phyloP scores from a whole-genome alignment of 1,140 invertebrate species.

The Drosophila nasuta region DNA sequence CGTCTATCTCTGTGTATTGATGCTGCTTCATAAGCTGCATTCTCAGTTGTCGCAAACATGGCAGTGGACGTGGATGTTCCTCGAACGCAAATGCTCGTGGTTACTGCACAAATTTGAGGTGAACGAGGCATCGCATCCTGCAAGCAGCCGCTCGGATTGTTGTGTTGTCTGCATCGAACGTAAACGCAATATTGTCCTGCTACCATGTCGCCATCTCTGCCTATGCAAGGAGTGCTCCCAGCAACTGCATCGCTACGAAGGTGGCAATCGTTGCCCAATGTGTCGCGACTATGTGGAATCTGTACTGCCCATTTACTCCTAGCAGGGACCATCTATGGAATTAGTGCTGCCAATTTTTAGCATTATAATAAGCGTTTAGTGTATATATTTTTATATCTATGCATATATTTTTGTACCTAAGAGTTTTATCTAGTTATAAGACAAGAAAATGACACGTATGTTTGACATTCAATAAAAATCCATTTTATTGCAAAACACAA shows the following conservation, averaged over 20 bases:
- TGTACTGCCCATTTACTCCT: constrained; percentile 38
- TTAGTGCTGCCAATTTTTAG: constrained; percentile 36
- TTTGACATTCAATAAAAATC: constrained; percentile 44
- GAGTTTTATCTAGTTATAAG: not conserved
- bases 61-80: constrained; percentile 19
- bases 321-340: not conserved
- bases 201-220: constrained; percentile 67
- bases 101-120: constrained; percentile 18
- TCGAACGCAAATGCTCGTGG: constrained; percentile 24
- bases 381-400: not conserved
- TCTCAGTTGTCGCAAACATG: constrained; percentile 20
- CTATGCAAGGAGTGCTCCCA: constrained; percentile 60
- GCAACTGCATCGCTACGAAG: constrained; percentile 14
- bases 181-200: constrained; percentile 52
- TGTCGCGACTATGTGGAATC: constrained; percentile 48
- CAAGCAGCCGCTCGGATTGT: not conserved
- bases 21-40: constrained; percentile 11
- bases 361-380: not conserved
- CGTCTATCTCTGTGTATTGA: constrained; percentile 28
- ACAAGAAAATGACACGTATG: not conserved
- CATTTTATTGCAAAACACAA: constrained; percentile 65
- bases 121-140: not conserved
- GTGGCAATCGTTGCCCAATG: constrained; percentile 47
- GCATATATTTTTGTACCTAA: not conserved
- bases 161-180: constrained; percentile 66